Evolutionary conservation across 2,888 invertebrate species (phyloP), one percentile per base, ranked within the genome.

Genomic region (Philopedon plagiatum): DNA sequence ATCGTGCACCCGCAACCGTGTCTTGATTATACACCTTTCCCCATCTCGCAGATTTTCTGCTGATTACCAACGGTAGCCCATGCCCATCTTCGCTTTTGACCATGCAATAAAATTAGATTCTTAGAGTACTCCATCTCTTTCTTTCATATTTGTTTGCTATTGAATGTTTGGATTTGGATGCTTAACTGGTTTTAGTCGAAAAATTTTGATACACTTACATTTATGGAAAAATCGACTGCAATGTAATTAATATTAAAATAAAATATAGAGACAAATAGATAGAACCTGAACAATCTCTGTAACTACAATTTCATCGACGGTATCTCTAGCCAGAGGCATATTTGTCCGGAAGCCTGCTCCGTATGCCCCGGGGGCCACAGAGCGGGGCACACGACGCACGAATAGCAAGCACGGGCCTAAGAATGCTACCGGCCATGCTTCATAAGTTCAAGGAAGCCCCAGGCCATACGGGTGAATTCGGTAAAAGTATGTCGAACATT

Each of bases 301-400:
- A 21, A 49, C 26, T 26, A 26, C 23, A 26, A 26, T 11, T 34
- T 13, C 56, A 18, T 9, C n/a, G n/a, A 37, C n/a, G 44, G 18
- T 18, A 34, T 8, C n/a, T 26, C 51, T 57, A 26, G 78, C 83
- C 80, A 79, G 79, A 81, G 83, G 81, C 81, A 81, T 82, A 78
- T 79, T 77, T 26, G 60, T 65, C 67, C 67, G 67, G 67, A 67
- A 67, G 69, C 62, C 57, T 23, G 7, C 23, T 41, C 44, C 23
- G 37, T 15, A 44, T 44, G 44, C 62, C 69, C 56, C 26, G 63
- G 44, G 41, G 69, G 56, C 26, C 41, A 23, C 26, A 23, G 56
- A 41, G 76, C 79, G 76, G 80, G 77, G 80, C 81, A 81, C 80
- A 81, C 76, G 80, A 78, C 77, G 76, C 82, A 81, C 81, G 82